Percentiles rank a stretch among this genome's conserved stretches.
Evolutionary conservation across 2,888 invertebrate species (phyloP).

Genomic region (Epinotia brunnichana): DNA sequence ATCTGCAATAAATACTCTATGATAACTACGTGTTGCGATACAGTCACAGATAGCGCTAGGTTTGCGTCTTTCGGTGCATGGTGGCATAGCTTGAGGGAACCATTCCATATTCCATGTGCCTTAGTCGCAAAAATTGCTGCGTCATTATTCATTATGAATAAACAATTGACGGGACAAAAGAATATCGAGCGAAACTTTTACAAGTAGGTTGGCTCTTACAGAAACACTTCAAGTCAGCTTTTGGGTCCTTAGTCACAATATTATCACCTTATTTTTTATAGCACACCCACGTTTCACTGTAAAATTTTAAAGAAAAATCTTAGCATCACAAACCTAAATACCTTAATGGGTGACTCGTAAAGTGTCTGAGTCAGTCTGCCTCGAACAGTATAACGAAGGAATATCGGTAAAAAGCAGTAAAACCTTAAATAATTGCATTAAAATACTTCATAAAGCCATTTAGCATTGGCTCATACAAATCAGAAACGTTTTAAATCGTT

Average conservation of each 20-base stretch:
- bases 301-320: slow-evolving; percentile 39
- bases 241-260: slow-evolving; percentile 33
- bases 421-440: slow-evolving; percentile 57
- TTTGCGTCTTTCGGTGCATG: neutral
- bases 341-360: slow-evolving; percentile 51
- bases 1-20: too few relatives aligned
- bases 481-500: slow-evolving; percentile 51
- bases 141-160: slow-evolving; percentile 47
- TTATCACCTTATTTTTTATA: slow-evolving; percentile 37
- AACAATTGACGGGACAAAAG: slow-evolving; percentile 49
- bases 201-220: slow-evolving; percentile 47
- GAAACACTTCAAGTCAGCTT: slow-evolving; percentile 46
- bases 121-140: slow-evolving; percentile 46
- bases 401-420: slow-evolving; percentile 50
- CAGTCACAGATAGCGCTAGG: neutral
- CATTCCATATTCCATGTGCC: slow-evolving; percentile 34
- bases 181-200: slow-evolving; percentile 45
- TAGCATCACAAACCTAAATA: slow-evolving; percentile 48
- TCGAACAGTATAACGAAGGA: slow-evolving; percentile 48
- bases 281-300: slow-evolving; percentile 38
- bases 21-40: neutral
- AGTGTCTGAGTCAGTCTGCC: slow-evolving; percentile 45
- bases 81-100: too few relatives aligned
- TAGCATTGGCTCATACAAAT: slow-evolving; percentile 54
- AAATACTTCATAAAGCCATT: slow-evolving; percentile 58